These are phyloP conservation scores for Natrix natrix DNA, from an alignment of 2,797 vertebrate species.

Conservation along the genomic window DNA sequence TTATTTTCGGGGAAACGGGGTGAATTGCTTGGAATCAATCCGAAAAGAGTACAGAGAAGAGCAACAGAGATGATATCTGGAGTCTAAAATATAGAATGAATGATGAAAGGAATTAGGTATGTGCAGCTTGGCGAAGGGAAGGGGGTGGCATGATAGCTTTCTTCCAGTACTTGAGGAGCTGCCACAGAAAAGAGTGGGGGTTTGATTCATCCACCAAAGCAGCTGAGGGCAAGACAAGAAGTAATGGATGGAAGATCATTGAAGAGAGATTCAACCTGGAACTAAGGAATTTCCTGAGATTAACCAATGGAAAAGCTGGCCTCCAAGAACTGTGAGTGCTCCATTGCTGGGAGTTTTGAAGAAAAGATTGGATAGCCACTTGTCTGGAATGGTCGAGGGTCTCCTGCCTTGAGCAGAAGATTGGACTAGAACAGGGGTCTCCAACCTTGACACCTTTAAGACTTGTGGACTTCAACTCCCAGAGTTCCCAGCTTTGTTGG, in stretches of 20 bases:
- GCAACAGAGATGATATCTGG: background rate
- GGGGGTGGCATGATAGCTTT: background rate
- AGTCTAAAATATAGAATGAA: background rate
- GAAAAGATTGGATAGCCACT: background rate
- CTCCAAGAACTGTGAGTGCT: background rate
- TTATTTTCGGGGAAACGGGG: too few relatives aligned
- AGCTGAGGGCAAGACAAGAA: background rate
- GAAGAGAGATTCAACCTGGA: background rate
- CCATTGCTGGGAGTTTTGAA: background rate
- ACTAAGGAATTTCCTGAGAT: background rate
- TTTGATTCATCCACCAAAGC: too few relatives aligned
- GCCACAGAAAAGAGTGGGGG: too few relatives aligned
- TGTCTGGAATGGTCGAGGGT: background rate
- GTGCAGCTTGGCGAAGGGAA: background rate
- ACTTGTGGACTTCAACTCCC: too few relatives aligned
- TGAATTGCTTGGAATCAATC: background rate
- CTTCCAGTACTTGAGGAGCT: background rate
- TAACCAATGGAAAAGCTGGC: background rate
- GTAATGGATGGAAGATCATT: background rate
- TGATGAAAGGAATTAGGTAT: background rate
- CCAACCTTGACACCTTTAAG: too few relatives aligned
- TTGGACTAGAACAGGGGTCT: too few relatives aligned
- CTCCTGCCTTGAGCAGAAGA: too few relatives aligned
- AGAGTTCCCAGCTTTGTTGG: too few relatives aligned
- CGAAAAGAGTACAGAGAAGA: background rate